A percentile compares a stretch with the other conserved stretches of the same genome.
Conservation (phyloP, 2,797 vertebrate genomes). For the Rachycentron canadum region DNA sequence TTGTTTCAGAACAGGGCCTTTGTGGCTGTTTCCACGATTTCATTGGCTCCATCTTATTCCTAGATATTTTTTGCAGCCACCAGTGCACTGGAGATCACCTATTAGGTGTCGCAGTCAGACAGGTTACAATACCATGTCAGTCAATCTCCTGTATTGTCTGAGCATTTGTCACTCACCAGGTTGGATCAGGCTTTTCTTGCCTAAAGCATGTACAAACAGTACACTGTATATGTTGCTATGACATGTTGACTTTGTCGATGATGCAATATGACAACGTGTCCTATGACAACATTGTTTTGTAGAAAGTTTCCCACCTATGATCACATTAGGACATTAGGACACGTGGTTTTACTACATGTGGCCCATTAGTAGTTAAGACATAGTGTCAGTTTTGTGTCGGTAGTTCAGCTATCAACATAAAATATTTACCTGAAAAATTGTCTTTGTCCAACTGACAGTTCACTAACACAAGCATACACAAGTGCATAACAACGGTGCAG, state of each 20-base stretch:
- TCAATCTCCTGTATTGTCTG: conserved; percentile 2
- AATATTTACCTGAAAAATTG: too few relatives aligned
- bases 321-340: not conserved
- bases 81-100: not conserved
- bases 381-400: not conserved
- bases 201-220: not conserved
- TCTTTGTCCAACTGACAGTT: too few relatives aligned
- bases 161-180: not conserved
- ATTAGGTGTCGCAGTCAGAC: not conserved
- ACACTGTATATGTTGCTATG: too few relatives aligned
- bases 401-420: too few relatives aligned
- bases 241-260: not conserved
- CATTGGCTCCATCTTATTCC: not conserved
- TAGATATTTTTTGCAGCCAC: not conserved
- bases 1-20: not conserved
- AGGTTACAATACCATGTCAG: not conserved
- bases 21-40: not conserved
- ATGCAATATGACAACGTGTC: not conserved
- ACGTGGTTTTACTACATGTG: not conserved
- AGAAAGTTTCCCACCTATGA: not conserved
- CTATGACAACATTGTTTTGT: not conserved
- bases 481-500: not conserved
- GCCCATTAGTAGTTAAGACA: too few relatives aligned
- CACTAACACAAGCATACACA: not conserved
- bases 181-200: conserved; percentile 14